These are phyloP conservation scores for Promerops cafer DNA, from an alignment of 2,113 vertebrate species.

Conservation along the genomic window DNA sequence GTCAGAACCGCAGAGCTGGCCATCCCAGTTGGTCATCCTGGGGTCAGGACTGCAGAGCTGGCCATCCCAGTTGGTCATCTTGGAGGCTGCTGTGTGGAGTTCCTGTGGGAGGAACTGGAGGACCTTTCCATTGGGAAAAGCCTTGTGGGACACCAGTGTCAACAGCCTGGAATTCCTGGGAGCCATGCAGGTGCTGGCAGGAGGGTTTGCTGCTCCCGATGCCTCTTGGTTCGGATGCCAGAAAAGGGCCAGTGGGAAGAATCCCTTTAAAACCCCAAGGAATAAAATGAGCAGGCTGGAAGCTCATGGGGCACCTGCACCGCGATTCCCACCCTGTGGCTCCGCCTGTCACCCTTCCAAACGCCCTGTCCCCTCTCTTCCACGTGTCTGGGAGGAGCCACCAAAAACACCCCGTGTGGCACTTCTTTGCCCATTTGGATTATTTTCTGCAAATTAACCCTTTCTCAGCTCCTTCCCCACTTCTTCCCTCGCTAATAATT, in stretches of 20 bases:
- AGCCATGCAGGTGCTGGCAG: not conserved
- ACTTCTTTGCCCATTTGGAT: not conserved
- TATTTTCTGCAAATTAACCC: not conserved
- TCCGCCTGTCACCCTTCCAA: not conserved
- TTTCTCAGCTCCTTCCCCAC: not conserved
- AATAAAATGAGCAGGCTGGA: not conserved
- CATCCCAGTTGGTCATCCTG: not conserved
- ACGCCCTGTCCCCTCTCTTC: not conserved
- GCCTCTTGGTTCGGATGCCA: not conserved
- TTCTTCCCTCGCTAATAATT: not conserved
- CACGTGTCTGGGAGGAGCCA: not conserved
- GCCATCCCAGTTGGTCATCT: fast-evolving
- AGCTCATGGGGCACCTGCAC: not conserved
- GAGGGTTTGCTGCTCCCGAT: not conserved
- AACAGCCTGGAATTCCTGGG: not conserved
- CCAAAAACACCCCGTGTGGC: not conserved
- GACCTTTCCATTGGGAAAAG: not conserved
- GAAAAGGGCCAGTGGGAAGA: not conserved
- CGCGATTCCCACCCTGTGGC: fast-evolving
- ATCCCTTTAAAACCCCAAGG: not conserved
- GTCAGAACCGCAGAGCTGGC: not conserved
- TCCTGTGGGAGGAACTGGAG: not conserved
- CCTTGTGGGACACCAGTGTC: not conserved
- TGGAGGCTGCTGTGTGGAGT: not conserved
- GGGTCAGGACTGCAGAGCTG: not conserved